Evolutionary conservation across 2,888 invertebrate genomes (phyloP).

Genomic region (Perithous albicinctus): DNA sequence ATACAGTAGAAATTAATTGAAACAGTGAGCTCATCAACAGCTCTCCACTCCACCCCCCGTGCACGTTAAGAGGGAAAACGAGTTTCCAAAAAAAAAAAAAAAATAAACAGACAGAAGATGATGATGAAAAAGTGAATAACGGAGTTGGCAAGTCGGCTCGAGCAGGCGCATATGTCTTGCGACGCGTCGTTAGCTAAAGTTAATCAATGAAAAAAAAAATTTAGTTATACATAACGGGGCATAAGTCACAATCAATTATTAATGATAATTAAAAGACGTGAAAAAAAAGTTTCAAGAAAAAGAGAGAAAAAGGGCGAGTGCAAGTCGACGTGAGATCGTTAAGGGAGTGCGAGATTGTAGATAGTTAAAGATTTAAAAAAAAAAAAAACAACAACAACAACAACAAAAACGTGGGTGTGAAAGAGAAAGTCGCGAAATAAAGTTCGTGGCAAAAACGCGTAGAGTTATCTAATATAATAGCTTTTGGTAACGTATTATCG

Average conservation of each 20-base stretch:
- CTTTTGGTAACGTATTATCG: conserved; percentile 82
- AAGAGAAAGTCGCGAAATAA: conserved; percentile 59
- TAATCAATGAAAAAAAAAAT: conserved; percentile 45
- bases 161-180: background rate
- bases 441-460: conserved; percentile 74
- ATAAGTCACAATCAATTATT: conserved; percentile 82
- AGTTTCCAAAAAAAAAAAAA: conserved; percentile 15
- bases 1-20: conserved; percentile 22
- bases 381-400: background rate
- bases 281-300: conserved; percentile 25
- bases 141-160: conserved; percentile 46
- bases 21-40: conserved; percentile 34
- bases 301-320: background rate
- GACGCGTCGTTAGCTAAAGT: conserved; percentile 46
- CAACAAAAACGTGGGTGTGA: conserved; percentile 36
- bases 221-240: conserved; percentile 59
- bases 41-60: conserved; percentile 46
- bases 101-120: background rate
- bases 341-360: conserved; percentile 57
- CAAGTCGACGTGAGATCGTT: conserved; percentile 4
- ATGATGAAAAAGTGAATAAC: background rate
- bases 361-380: conserved; percentile 16
- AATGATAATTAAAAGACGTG: conserved; percentile 73
- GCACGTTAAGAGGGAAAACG: conserved; percentile 19
- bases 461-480: conserved; percentile 77